Evolutionary conservation across 2,888 invertebrate species (phyloP), one percentile per base, ranked within the genome.

Genomic region (Heliconius hortense): DNA sequence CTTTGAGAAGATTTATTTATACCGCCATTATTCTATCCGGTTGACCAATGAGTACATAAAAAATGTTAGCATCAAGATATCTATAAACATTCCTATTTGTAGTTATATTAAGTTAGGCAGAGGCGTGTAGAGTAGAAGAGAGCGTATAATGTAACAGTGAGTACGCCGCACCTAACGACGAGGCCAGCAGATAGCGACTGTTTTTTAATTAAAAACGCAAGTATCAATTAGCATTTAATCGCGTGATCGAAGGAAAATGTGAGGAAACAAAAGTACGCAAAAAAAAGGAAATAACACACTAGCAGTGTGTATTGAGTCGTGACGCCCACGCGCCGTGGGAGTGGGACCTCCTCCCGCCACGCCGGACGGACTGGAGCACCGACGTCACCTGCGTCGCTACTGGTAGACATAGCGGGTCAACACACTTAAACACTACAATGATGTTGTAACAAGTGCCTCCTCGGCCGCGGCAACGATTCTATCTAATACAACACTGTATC

Each of bases 191-290:
- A 72, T 59, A 59, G 28, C 70, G 39, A 60, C 53, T 31, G 26
- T 73, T 73, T 71, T 66, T 56, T 26, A 67, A 75, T 75, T 71
- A 78, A 77, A 78, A 78, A 77, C 74, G 74, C 63, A 78, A 78
- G 75, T 77, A 75, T 66, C 66, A 72, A 78, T 78, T 78, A 78
- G 60, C 75, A 78, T 78, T 77, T 62, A 71, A 77, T 78, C 72
- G 78, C 77, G 78, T 77, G 75, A 62, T 76, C 31, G 43, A 66
- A 70, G 53, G 71, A 71, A 76, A 74, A 71, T 28, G 67, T 71
- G 63, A 48, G 35, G 73, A 66, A 67, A 67, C 73, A 28, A 26
- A 31, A 53, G 64, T 31, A 28, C 26, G 48, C 56, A 18, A 28
- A 39, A 28, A 70, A 31, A 26, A 74, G 28, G 28, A 56, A 64